Percentiles rank a stretch among this genome's conserved stretches.
Evolutionary conservation across 2,797 vertebrate genomes (phyloP).

Genomic region (Dryobates pubescens): DNA sequence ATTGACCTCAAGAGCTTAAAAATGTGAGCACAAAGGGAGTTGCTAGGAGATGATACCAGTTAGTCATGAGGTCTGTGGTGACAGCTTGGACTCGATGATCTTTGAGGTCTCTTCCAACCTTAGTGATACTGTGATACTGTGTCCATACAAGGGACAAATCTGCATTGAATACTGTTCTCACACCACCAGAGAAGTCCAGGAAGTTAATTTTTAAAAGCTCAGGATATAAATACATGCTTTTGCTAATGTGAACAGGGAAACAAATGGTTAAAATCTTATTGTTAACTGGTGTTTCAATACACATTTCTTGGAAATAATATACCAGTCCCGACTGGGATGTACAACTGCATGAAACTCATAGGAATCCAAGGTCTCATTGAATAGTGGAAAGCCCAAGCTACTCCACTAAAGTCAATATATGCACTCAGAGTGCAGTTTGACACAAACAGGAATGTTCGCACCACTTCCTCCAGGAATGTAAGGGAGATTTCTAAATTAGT

Average conservation of each 20-base stretch:
- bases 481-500: neutral
- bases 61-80: no score
- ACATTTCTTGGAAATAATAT: neutral
- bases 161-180: neutral
- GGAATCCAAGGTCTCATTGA: neutral
- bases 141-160: neutral
- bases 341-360: neutral
- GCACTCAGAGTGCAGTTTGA: neutral
- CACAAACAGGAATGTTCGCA: neutral
- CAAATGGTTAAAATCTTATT: slow-evolving; percentile 16
- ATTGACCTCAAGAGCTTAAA: neutral
- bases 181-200: neutral
- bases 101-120: no score
- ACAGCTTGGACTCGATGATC: no score
- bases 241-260: neutral
- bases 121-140: no score
- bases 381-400: neutral
- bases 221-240: neutral
- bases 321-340: neutral
- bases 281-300: neutral
- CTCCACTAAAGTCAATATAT: neutral
- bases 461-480: neutral
- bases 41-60: neutral
- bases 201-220: slow-evolving; percentile 1
- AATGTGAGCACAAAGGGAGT: neutral